phyloP scores from a whole-genome alignment of 2,113 vertebrate species.

The Pangasianodon hypophthalmus region DNA sequence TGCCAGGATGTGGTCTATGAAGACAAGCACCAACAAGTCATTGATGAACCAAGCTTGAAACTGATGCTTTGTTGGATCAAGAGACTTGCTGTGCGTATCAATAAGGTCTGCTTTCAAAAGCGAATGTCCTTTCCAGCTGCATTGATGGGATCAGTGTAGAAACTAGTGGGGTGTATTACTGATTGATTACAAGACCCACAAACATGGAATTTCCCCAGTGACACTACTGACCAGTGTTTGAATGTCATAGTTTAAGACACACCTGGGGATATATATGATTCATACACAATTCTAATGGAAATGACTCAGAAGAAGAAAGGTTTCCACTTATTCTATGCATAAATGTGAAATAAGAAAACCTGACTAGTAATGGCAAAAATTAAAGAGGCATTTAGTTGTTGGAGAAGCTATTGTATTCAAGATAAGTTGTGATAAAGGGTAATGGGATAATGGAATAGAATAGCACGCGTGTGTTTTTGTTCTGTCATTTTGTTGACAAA shows the following conservation, averaged over 20 bases:
- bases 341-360: not conserved
- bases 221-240: not conserved
- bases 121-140: not conserved
- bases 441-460: not conserved
- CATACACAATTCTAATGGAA: not conserved
- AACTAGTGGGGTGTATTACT: not conserved
- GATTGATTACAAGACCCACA: not conserved
- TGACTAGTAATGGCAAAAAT: not conserved
- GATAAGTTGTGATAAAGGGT: not conserved
- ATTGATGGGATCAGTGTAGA: not conserved
- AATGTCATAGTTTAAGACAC: not conserved
- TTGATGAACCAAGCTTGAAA: not conserved
- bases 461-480: not conserved
- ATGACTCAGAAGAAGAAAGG: not conserved
- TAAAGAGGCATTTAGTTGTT: not conserved
- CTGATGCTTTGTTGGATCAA: not conserved
- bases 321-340: not conserved
- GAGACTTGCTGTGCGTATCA: not conserved
- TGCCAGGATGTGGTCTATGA: not conserved
- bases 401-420: not conserved
- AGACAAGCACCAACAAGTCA: not conserved
- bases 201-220: not conserved
- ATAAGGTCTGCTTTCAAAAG: not conserved
- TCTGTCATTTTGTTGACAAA: too few relatives aligned
- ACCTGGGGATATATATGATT: not conserved